phyloP scores from a whole-genome alignment of 2,888 invertebrate genomes.

The Hypomecis punctinalis region DNA sequence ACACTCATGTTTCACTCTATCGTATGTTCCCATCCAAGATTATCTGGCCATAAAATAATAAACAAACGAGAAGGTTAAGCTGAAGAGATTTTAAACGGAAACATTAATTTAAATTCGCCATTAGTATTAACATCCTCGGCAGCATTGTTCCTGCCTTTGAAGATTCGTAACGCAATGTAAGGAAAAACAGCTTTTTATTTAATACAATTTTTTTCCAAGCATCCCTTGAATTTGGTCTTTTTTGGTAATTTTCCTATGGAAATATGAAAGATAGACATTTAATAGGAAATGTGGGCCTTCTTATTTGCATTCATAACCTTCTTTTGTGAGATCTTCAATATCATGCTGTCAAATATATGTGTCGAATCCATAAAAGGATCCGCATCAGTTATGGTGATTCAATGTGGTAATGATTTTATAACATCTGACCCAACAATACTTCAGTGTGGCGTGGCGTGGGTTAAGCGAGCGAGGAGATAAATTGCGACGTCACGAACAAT shows the following conservation, averaged over 20 bases:
- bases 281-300: neutral
- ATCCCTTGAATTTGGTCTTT: slow-evolving; percentile 19
- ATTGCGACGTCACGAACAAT: too few relatives aligned
- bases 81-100: slow-evolving; percentile 21
- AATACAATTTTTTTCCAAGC: slow-evolving; percentile 14
- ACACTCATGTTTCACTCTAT: neutral
- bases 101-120: slow-evolving; percentile 23
- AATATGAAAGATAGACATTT: neutral
- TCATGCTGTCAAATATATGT: too few relatives aligned
- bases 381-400: too few relatives aligned
- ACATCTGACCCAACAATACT: too few relatives aligned
- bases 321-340: too few relatives aligned
- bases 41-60: slow-evolving; percentile 8
- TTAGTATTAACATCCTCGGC: slow-evolving; percentile 16
- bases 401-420: too few relatives aligned
- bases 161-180: slow-evolving; percentile 21
- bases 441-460: too few relatives aligned
- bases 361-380: too few relatives aligned
- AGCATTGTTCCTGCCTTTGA: slow-evolving; percentile 26
- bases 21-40: neutral
- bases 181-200: slow-evolving; percentile 17
- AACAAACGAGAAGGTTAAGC: slow-evolving; percentile 4
- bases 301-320: too few relatives aligned
- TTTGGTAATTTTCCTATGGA: slow-evolving; percentile 1
- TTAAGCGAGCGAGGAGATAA: too few relatives aligned